Evolutionary conservation across 2,888 invertebrate species (phyloP).

Genomic region (Drosophila pseudotalamancana): DNA sequence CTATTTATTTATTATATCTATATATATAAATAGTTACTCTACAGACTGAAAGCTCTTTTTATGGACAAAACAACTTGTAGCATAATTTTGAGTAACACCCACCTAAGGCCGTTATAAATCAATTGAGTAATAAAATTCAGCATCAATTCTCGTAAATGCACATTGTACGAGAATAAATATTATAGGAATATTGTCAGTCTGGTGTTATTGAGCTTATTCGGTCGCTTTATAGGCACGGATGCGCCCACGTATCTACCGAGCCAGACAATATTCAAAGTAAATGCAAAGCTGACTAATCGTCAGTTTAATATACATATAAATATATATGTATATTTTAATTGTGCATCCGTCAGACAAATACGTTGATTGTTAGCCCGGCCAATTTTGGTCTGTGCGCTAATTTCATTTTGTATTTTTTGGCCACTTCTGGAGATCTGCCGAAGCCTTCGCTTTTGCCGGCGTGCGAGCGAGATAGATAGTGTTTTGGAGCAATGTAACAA

Average conservation of each 20-base stretch:
- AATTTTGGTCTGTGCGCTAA: constrained; percentile 58
- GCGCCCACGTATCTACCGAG: constrained; percentile 65
- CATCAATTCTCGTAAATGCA: constrained; percentile 28
- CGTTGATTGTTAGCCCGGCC: constrained; percentile 37
- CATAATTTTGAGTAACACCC: constrained; percentile 48
- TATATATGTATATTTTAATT: constrained; percentile 47
- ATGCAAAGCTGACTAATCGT: constrained; percentile 67
- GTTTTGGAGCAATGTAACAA: too few relatives aligned
- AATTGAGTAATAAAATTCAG: constrained; percentile 63
- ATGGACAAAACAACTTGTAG: constrained; percentile 39
- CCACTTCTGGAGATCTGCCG: constrained; percentile 16
- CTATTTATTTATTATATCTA: neutral
- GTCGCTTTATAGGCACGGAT: constrained; percentile 31
- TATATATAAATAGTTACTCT: constrained; percentile 2
- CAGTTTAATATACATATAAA: constrained; percentile 24
- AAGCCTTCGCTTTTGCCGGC: constrained; percentile 14
- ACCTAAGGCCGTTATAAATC: constrained; percentile 70
- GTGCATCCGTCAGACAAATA: constrained; percentile 58
- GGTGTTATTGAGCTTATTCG: constrained; percentile 31
- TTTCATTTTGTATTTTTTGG: constrained; percentile 25
- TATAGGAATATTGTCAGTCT: constrained; percentile 23
- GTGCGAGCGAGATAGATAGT: neutral
- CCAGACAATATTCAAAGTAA: constrained; percentile 45
- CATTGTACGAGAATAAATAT: constrained; percentile 3
- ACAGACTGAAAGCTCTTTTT: constrained; percentile 26